Evolutionary conservation across 2,113 vertebrate genomes (phyloP).

Genomic region (Aspidoscelis tigris): DNA sequence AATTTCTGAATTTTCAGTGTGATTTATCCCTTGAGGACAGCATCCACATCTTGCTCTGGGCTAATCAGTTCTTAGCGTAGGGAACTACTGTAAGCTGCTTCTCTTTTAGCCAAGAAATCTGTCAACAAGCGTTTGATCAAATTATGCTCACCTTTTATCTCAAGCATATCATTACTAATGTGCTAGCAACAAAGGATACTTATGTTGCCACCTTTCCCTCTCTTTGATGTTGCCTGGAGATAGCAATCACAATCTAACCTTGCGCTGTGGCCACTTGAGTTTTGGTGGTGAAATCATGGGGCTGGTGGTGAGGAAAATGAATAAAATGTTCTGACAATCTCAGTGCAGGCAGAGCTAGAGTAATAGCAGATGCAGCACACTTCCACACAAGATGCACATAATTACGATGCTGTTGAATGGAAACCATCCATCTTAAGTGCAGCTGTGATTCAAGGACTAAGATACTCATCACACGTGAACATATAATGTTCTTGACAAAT

Average conservation of each 20-base stretch:
- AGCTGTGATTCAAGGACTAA: slow-evolving; percentile 46
- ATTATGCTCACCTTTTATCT: slow-evolving; percentile 81
- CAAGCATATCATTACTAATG: slow-evolving; percentile 76
- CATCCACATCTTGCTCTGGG: slow-evolving; percentile 26
- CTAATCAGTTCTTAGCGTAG: slow-evolving; percentile 42
- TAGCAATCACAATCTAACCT: slow-evolving; percentile 65
- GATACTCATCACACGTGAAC: slow-evolving; percentile 42
- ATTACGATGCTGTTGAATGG: slow-evolving; percentile 57
- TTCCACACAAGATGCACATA: slow-evolving; percentile 51
- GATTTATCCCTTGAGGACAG: slow-evolving; percentile 35
- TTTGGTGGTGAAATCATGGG: slow-evolving; percentile 14
- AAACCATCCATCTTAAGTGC: slow-evolving; percentile 61
- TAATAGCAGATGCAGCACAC: slow-evolving; percentile 64
- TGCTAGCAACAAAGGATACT: slow-evolving; percentile 72
- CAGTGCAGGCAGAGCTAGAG: slow-evolving; percentile 56
- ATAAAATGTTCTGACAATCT: slow-evolving; percentile 56
- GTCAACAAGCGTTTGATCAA: slow-evolving; percentile 77
- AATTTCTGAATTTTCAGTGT: slow-evolving; percentile 33
- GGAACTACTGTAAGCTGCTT: slow-evolving; percentile 58
- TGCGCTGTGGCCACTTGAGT: slow-evolving; percentile 59
- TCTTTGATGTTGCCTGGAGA: slow-evolving; percentile 45
- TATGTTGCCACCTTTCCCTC: slow-evolving; percentile 27
- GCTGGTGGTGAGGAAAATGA: background rate
- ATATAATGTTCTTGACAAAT: slow-evolving; percentile 49
- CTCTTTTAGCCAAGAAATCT: slow-evolving; percentile 73